phyloP scores from a whole-genome alignment of 2,113 vertebrate species.

The Panurus biarmicus region DNA sequence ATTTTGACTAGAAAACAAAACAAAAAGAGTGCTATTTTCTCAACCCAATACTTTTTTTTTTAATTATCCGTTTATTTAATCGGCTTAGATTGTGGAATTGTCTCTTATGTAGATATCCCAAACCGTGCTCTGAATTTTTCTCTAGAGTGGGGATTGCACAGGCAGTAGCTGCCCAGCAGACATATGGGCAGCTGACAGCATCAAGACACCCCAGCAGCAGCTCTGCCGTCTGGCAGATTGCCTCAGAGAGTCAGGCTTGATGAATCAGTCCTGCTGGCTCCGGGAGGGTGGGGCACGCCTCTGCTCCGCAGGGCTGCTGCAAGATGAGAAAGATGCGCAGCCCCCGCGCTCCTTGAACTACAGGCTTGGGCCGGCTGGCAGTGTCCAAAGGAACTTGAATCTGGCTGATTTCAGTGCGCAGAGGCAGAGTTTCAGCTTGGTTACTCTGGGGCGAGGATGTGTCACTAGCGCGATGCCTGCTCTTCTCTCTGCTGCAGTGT shows the following conservation, averaged over 20 bases:
- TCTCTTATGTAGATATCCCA: not conserved
- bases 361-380: not conserved
- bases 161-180: not conserved
- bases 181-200: conserved; percentile 41
- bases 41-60: not conserved
- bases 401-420: not conserved
- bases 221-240: conserved; percentile 36
- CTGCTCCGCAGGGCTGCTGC: not conserved
- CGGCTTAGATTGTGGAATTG: not conserved
- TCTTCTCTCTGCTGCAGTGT: not conserved
- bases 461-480: not conserved
- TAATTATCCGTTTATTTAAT: not conserved
- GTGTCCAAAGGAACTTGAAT: not conserved
- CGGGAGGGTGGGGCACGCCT: not conserved
- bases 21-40: not conserved
- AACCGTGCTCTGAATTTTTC: not conserved
- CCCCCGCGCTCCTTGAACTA: fast-evolving
- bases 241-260: not conserved
- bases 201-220: conserved; percentile 21
- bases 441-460: not conserved
- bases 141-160: not conserved
- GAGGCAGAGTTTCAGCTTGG: not conserved
- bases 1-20: not conserved
- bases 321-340: not conserved
- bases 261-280: conserved; percentile 8